These are phyloP conservation scores for Luehdorfia chinensis DNA, from an alignment of 1,140 invertebrate genomes.

Conservation along the genomic window DNA sequence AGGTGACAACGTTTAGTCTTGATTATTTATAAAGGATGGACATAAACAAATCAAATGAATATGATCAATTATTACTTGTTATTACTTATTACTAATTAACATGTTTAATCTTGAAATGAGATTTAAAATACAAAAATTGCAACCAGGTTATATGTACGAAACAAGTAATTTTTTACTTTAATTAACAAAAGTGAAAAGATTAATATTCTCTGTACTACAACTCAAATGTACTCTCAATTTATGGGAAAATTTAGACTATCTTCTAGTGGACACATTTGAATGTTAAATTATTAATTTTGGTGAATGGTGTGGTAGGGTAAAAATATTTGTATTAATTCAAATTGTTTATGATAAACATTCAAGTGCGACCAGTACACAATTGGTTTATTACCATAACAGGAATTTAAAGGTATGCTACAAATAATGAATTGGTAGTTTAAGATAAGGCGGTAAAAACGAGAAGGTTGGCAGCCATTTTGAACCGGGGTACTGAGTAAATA, in stretches of 20 bases:
- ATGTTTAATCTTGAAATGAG: too few species aligned
- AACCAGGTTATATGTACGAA: too few species aligned
- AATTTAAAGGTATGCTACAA: background rate
- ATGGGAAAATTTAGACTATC: slow-evolving; percentile 13
- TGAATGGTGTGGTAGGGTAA: too few species aligned
- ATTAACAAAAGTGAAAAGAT: too few species aligned
- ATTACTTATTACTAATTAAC: too few species aligned
- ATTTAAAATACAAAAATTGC: too few species aligned
- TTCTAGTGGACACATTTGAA: slow-evolving; percentile 8
- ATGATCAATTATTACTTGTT: too few species aligned
- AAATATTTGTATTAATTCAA: background rate
- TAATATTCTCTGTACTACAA: too few species aligned
- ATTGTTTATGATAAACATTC: background rate
- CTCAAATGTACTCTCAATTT: background rate
- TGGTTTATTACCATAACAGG: slow-evolving; percentile 3
- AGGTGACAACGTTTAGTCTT: too few species aligned
- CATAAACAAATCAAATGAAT: too few species aligned
- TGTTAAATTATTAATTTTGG: background rate
- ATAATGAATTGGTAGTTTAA: slow-evolving; percentile 2
- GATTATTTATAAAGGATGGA: too few species aligned
- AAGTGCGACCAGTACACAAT: background rate
- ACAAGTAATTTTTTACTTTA: too few species aligned
- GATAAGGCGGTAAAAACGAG: background rate
- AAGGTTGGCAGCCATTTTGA: slow-evolving; percentile 3
- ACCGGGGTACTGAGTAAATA: background rate